Evolutionary conservation across 2,797 vertebrate species (phyloP).

Genomic region (Pseudochirops corinnae): DNA sequence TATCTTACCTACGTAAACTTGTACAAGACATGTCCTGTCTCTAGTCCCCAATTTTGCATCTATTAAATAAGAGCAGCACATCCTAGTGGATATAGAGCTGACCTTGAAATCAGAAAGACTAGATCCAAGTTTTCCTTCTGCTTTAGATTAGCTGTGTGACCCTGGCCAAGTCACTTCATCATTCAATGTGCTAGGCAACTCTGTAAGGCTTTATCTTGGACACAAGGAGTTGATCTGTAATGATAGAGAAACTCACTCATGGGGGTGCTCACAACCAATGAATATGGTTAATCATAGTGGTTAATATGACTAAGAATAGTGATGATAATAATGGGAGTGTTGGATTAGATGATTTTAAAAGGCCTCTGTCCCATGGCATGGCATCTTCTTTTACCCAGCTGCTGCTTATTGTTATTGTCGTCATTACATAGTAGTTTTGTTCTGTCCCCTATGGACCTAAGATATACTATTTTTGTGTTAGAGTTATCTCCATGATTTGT

Average conservation of each 20-base stretch:
- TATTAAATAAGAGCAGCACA: too few relatives aligned
- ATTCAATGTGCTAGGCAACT: not conserved
- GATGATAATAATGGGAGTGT: not conserved
- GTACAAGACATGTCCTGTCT: too few relatives aligned
- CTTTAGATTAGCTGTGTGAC: too few relatives aligned
- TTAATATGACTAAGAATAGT: not conserved
- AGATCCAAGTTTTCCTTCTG: too few relatives aligned
- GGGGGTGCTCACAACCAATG: not conserved
- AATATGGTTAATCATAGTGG: too few relatives aligned
- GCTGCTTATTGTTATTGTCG: not conserved
- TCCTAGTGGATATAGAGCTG: too few relatives aligned
- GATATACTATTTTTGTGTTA: not conserved
- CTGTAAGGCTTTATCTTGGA: not conserved
- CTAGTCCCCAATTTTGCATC: too few relatives aligned
- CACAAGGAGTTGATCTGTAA: not conserved
- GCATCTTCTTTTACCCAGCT: not conserved
- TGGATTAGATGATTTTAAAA: not conserved
- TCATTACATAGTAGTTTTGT: not conserved
- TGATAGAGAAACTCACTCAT: not conserved
- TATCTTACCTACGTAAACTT: too few relatives aligned
- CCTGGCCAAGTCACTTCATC: not conserved
- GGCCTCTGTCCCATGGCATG: too few relatives aligned
- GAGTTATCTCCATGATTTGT: not conserved
- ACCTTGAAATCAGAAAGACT: too few relatives aligned
- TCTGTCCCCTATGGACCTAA: not conserved